Base-by-base conservation (phyloP, 1,140 invertebrate genomes). In the Drosophila ambigua region DNA sequence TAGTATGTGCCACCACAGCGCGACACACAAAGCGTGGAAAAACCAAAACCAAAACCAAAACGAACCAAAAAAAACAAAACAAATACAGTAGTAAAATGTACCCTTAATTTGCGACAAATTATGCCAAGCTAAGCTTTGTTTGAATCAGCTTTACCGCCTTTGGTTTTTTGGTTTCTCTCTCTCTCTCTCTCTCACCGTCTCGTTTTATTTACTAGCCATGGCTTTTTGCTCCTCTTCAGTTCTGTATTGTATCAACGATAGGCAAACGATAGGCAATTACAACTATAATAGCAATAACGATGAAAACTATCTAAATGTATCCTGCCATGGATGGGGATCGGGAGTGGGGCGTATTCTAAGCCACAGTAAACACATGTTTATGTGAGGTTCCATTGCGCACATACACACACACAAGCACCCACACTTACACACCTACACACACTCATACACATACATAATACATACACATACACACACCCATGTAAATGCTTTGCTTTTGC, bases 381-480 rank as follows among this genome's bases (percentile, higher is more conserved):
- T 72, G 64, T 75, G 61, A 83, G 71, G 78, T 82, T 81, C 69
- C 69, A 85, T 78, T 67, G 81, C 81, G 81, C 82, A 81, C 81
- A 69, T 48, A 84, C 59, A 78, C 55, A 75, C 31, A 60, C 49
- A 55, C 66, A 73, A 41, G 45, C 44, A 55, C 39, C 58, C 43
- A 46, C 23, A 54, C 49, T 76, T 46, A 63, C 26, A 48, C 43
- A 68, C 41, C 54, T 15, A 31, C 26, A 63, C 13, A 62, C 9
- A 60, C n/a, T 43, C 0, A 66, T 43, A 31, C 26, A 63, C 13
- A 62, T 13, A 60, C n/a, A 46, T 0, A 66, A 52, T n/a, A 52
- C 20, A 55, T 9, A 54, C 16, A 53, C 44, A 57, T 20, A 41
- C 16, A 55, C 2, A 50, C 7, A 52, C 43, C 39, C 50, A 65